Conservation (phyloP, 2,113 vertebrate genomes). For the Suricata suricatta region DNA sequence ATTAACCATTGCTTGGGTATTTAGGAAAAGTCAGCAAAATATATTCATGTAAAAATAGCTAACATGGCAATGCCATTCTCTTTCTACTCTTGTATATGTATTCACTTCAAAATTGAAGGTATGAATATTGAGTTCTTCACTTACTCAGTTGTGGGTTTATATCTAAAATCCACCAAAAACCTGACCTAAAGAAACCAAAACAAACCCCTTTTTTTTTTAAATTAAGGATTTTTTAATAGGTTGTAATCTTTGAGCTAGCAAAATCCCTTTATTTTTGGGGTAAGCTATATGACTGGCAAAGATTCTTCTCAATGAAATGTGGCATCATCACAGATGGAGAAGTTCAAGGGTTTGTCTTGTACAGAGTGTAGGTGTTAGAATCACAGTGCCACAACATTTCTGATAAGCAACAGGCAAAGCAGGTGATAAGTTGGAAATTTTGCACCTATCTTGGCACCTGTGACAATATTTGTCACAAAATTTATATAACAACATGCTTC, state of each 20-base stretch:
- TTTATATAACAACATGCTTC: conserved; percentile 37
- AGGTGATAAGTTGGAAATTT: conserved; percentile 70
- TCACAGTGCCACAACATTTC: conserved; percentile 9
- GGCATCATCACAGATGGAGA: background rate
- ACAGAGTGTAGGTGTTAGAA: conserved; percentile 13
- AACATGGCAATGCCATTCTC: background rate
- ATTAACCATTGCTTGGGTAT: background rate
- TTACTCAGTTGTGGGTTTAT: background rate
- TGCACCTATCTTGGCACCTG: conserved; percentile 38
- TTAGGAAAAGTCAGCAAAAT: background rate
- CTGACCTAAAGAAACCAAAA: background rate
- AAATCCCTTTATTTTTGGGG: background rate
- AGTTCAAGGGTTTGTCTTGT: conserved; percentile 48
- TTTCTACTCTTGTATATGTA: background rate
- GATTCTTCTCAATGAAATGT: conserved; percentile 26
- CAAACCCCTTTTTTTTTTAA: background rate
- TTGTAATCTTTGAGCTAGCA: background rate
- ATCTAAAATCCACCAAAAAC: background rate
- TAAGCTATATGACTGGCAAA: background rate
- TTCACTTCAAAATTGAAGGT: background rate
- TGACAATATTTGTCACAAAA: conserved; percentile 43
- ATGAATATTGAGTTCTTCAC: background rate
- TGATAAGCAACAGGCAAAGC: conserved; percentile 29
- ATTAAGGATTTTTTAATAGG: background rate
- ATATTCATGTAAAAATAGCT: background rate